Evolutionary conservation across 1,140 invertebrate genomes (phyloP).

Genomic region (Polypedilum pembai): DNA sequence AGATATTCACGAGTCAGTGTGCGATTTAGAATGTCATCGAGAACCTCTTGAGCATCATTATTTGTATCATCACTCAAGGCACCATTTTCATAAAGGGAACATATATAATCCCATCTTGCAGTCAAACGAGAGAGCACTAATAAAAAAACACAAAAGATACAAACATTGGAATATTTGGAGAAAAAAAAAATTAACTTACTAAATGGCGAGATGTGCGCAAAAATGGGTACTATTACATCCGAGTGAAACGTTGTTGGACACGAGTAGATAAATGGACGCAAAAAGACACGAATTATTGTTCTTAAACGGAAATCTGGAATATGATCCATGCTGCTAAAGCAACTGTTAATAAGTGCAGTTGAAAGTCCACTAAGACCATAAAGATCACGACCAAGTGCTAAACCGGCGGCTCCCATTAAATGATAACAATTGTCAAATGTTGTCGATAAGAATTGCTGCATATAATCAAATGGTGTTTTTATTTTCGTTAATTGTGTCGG

Average conservation of each 20-base stretch:
- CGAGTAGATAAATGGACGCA: slow-evolving; percentile 76
- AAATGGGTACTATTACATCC: slow-evolving; percentile 65
- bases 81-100: slow-evolving; percentile 64
- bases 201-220: slow-evolving; percentile 66
- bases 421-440: slow-evolving; percentile 69
- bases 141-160: slow-evolving; percentile 32
- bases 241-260: slow-evolving; percentile 72
- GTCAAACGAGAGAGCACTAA: slow-evolving; percentile 68
- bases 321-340: slow-evolving; percentile 60
- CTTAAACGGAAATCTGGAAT: slow-evolving; percentile 80
- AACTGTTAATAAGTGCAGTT: slow-evolving; percentile 54
- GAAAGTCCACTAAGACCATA: slow-evolving; percentile 62
- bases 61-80: slow-evolving; percentile 69
- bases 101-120: slow-evolving; percentile 70
- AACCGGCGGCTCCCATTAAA: slow-evolving; percentile 67
- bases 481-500: slow-evolving; percentile 43
- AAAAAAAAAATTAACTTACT: slow-evolving; percentile 49
- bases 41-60: slow-evolving; percentile 74
- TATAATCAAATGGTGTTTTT: slow-evolving; percentile 59
- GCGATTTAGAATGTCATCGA: slow-evolving; percentile 80
- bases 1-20: slow-evolving; percentile 81
- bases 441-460: slow-evolving; percentile 69
- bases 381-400: slow-evolving; percentile 72
- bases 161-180: slow-evolving; percentile 18
- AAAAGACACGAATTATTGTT: slow-evolving; percentile 71